Conservation (phyloP, 2,888 invertebrate genomes). For the Pachycephus smyrnensis region DNA sequence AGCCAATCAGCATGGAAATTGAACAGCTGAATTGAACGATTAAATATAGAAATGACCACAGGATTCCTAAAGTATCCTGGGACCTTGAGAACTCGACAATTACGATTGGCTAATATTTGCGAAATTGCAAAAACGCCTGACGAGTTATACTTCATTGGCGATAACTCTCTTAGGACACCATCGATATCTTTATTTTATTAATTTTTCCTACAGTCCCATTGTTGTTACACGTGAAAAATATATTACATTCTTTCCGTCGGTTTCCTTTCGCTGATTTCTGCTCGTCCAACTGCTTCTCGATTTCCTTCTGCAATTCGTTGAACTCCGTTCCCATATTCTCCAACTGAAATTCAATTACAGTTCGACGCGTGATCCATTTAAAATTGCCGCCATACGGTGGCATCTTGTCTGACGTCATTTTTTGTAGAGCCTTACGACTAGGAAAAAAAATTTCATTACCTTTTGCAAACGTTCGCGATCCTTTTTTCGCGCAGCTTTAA, state of each 20-base stretch:
- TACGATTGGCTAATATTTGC: neutral
- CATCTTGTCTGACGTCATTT: too few relatives aligned
- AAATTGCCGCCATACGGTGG: neutral
- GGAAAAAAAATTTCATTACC: conserved; percentile 65
- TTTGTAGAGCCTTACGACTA: too few relatives aligned
- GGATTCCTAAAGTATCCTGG: neutral
- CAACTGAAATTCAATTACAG: conserved; percentile 36
- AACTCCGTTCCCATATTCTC: conserved; percentile 70
- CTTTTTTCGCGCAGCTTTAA: conserved; percentile 89
- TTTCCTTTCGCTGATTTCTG: conserved; percentile 50
- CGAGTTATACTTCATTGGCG: neutral
- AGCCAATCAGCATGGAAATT: neutral
- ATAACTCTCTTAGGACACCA: neutral
- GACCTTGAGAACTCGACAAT: neutral
- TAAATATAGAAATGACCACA: neutral
- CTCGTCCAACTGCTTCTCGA: conserved; percentile 83
- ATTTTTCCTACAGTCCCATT: too few relatives aligned
- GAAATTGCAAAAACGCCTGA: neutral
- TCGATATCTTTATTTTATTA: too few relatives aligned
- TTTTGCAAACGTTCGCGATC: conserved; percentile 87
- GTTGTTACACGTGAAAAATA: neutral
- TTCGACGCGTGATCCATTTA: neutral
- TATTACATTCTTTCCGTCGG: conserved; percentile 69
- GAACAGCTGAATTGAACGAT: neutral
- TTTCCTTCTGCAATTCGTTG: conserved; percentile 85